Base-by-base conservation (phyloP, 2,113 vertebrate genomes). In the Nerophis lumbriciformis region DNA sequence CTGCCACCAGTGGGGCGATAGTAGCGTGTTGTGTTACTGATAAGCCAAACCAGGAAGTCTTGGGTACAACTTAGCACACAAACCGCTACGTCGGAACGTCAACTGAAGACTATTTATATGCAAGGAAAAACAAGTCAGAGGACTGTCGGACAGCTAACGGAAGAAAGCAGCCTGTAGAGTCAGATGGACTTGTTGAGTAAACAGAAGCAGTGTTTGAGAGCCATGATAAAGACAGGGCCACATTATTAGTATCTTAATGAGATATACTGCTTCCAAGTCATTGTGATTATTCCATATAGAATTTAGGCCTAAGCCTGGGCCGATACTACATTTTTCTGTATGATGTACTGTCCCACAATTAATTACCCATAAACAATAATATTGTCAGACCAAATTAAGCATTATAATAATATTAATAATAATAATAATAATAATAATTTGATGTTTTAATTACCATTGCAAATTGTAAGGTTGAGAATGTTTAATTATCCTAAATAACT, bases 31-130 rank as follows among this genome's bases (percentile, higher is more conserved):
- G 72, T 64, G 74, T 69, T 64, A 71, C 86, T 85, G 90, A 91
- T 90, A 90, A 89, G 88, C 57, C 48, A 59, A 71, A 58, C 64
- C 80, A 87, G 90, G 90, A 90, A 89, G 75, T 73, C 56, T 63
- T 47, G 78, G 59, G 73, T 72, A 66, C 52, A 70, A 70, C 63
- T 61, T 45, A 70, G 78, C 65, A 65, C 66, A 63, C 72, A 61
- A 59, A 65, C 28, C 66, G 61, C 77, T 68, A 78, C 58, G 70
- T 76, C 79, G 70, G 61, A 51, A 53, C 75, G 77, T 82, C 77
- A 88, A 76, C 64, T 53, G 39, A 7, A 45, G 55, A 48, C 78
- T 87, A 88, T 88, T 88, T 83, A 84, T 89, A 86, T 64, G 51
- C 57, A 49, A 55, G 15, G 14, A 54, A 65, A 69, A 75, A 77